Evolutionary conservation across 2,797 vertebrate genomes (phyloP).

Genomic region (Natrix natrix): DNA sequence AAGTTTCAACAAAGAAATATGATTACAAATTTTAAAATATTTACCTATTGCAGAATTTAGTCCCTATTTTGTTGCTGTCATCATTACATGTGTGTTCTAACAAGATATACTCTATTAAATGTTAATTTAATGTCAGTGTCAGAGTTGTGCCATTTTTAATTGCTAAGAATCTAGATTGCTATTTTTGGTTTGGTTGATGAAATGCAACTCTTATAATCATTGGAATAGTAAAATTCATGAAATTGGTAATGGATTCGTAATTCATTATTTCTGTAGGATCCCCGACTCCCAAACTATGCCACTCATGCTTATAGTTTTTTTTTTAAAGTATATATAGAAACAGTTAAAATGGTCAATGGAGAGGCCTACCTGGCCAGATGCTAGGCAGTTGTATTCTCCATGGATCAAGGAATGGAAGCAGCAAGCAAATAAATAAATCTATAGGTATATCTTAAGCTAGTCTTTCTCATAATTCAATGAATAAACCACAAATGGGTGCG

Average conservation of each 20-base stretch:
- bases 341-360: background rate
- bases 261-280: background rate
- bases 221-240: background rate
- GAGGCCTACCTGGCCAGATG: background rate
- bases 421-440: background rate
- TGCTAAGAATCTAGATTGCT: background rate
- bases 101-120: conserved; percentile 13
- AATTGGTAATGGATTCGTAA: background rate
- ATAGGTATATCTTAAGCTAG: conserved; percentile 1
- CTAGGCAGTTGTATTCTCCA: background rate
- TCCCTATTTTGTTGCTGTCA: background rate
- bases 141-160: background rate
- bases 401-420: conserved; percentile 5
- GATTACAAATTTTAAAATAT: conserved; percentile 48
- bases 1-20: conserved; percentile 64
- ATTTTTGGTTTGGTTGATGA: background rate
- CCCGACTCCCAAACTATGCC: background rate
- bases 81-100: background rate
- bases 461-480: background rate
- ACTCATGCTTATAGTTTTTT: background rate
- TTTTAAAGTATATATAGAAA: rapidly evolving
- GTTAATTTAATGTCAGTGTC: background rate
- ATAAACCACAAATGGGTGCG: background rate
- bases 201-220: background rate
- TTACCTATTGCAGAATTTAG: conserved; percentile 25